Conservation (phyloP, 92 coral and sea anemone species). For the Palythoa caribaeorum region DNA sequence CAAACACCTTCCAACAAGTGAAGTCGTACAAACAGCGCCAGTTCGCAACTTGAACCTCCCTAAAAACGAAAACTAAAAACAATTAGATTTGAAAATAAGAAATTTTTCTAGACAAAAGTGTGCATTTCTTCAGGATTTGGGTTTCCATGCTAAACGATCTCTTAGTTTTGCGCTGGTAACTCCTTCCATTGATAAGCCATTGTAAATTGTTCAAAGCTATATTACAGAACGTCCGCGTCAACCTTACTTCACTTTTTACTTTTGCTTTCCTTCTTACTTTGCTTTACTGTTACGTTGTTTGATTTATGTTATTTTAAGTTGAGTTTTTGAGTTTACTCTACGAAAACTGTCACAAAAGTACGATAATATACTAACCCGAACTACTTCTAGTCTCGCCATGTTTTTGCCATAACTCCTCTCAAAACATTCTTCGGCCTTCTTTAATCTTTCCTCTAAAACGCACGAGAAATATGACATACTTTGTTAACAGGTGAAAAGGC, state of each 20-base stretch:
- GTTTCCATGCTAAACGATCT: no score
- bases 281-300: no score
- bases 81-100: not conserved
- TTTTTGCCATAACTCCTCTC: slow-evolving; percentile 92
- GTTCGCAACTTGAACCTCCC: slow-evolving; percentile 90
- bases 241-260: no score
- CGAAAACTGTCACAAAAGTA: no score
- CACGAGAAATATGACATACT: not conserved
- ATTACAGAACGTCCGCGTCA: no score
- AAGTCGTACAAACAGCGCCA: slow-evolving; percentile 88
- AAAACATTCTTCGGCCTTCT: slow-evolving; percentile 84
- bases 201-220: not conserved
- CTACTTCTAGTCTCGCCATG: slow-evolving; percentile 82
- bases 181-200: no score
- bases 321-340: no score
- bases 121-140: no score
- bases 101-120: not conserved
- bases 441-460: slow-evolving; percentile 76
- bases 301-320: no score
- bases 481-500: not conserved
- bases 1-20: slow-evolving; percentile 87
- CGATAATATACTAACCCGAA: slow-evolving; percentile 71
- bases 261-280: no score
- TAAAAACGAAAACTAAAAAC: slow-evolving; percentile 30
- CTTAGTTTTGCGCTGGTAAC: no score